Evolutionary conservation across 2,797 vertebrate genomes (phyloP).

Genomic region (Enteromius radiatus): DNA sequence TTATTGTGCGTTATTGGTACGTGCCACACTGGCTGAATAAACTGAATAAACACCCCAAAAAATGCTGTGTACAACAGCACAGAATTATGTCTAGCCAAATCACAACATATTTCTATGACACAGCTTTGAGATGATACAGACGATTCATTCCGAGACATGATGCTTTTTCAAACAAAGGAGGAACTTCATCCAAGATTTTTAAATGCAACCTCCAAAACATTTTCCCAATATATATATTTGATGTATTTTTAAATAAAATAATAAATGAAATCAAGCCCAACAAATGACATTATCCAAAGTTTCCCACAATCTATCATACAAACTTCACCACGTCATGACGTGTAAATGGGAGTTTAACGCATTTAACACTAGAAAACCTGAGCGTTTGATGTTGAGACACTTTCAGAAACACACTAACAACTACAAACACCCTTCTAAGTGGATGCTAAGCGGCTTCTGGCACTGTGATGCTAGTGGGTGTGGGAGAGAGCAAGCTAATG

Average conservation of each 20-base stretch:
- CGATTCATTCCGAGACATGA: background rate
- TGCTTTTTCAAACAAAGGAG: background rate
- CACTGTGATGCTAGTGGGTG: constrained; percentile 40
- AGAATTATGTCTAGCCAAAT: constrained; percentile 7
- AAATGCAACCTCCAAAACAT: background rate
- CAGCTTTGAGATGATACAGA: background rate
- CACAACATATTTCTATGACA: constrained; percentile 23
- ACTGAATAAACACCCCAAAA: constrained; percentile 19
- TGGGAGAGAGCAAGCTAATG: constrained; percentile 55
- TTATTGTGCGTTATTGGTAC: constrained; percentile 40
- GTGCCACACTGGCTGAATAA: constrained; percentile 22
- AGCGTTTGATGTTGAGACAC: constrained; percentile 44
- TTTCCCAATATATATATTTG: background rate
- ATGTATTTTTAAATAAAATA: background rate
- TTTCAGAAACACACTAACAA: constrained; percentile 40
- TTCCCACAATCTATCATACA: background rate
- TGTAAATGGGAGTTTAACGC: constrained; percentile 32
- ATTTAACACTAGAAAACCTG: constrained; percentile 13
- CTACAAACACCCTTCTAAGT: constrained; percentile 46
- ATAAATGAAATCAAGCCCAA: background rate
- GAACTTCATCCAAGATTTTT: background rate
- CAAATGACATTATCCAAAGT: background rate
- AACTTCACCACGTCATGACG: background rate
- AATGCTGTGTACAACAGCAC: constrained; percentile 12
- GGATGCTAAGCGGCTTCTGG: constrained; percentile 54